These are phyloP conservation scores for Hoplias malabaricus DNA, from an alignment of 2,113 vertebrate species.

Conservation along the genomic window DNA sequence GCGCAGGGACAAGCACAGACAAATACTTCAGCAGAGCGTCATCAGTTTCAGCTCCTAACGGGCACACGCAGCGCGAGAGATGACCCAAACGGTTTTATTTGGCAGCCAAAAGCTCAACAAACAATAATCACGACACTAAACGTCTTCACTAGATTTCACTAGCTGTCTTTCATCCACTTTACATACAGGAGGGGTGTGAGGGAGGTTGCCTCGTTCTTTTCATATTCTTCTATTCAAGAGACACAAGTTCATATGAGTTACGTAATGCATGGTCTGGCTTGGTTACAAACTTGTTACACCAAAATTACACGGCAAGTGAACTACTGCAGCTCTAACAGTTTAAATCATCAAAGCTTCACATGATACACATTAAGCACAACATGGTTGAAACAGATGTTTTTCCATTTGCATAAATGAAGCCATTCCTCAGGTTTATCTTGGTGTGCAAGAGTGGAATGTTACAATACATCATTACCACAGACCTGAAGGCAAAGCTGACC, in stretches of 20 bases:
- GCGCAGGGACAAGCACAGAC: too few species aligned
- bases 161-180: too few species aligned
- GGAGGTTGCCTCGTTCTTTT: too few species aligned
- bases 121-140: too few species aligned
- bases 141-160: too few species aligned
- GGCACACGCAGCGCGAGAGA: too few species aligned
- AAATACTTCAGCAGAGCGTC: too few species aligned
- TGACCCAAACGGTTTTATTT: too few species aligned
- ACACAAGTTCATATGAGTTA: not conserved
- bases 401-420: slow-evolving; percentile 63
- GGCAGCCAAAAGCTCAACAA: too few species aligned
- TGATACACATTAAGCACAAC: slow-evolving; percentile 58
- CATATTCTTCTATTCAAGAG: not conserved
- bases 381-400: slow-evolving; percentile 64
- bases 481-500: slow-evolving; percentile 57
- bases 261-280: not conserved
- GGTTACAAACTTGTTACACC: not conserved
- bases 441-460: slow-evolving; percentile 62
- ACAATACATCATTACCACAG: slow-evolving; percentile 60
- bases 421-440: slow-evolving; percentile 60
- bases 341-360: slow-evolving; percentile 53
- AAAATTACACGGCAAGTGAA: not conserved
- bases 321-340: slow-evolving; percentile 7
- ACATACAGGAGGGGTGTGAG: too few species aligned
- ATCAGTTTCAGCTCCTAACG: too few species aligned